A percentile compares a stretch with the other conserved stretches of the same genome.
phyloP scores from a whole-genome alignment of 2,113 vertebrate genomes.

The Vidua macroura region DNA sequence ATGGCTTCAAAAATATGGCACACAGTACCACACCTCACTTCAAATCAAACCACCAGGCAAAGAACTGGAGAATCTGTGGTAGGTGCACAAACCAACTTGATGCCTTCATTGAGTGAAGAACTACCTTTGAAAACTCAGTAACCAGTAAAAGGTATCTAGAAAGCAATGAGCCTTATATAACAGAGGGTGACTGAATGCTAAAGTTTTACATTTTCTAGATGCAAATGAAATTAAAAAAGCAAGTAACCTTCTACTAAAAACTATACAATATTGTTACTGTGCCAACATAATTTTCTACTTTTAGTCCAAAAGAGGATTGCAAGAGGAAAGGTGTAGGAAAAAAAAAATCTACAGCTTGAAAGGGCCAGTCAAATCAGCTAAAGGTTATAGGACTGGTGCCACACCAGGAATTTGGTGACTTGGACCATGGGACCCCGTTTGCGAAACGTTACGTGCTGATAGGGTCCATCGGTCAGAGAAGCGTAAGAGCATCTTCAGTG shows the following conservation, averaged over 20 bases:
- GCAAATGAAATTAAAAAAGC: neutral
- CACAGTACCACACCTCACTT: neutral
- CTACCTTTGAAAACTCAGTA: neutral
- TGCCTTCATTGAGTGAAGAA: neutral
- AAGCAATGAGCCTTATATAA: neutral
- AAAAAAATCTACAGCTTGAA: neutral
- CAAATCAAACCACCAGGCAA: neutral
- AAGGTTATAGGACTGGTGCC: neutral
- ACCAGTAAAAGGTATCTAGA: neutral
- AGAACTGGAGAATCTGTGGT: neutral
- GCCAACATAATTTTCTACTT: neutral
- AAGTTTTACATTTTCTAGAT: neutral
- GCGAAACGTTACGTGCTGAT: neutral
- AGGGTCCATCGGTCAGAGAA: neutral
- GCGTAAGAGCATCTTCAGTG: neutral
- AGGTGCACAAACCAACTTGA: neutral
- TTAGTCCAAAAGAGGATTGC: neutral
- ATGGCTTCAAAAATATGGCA: neutral
- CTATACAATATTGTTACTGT: neutral
- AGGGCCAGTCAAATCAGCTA: neutral
- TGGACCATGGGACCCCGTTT: accelerated
- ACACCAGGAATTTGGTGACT: neutral
- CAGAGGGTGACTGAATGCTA: neutral
- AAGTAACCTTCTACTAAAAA: neutral
- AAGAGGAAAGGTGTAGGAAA: neutral